phyloP scores from a whole-genome alignment of 2,113 vertebrate species.

The Octodon degus region DNA sequence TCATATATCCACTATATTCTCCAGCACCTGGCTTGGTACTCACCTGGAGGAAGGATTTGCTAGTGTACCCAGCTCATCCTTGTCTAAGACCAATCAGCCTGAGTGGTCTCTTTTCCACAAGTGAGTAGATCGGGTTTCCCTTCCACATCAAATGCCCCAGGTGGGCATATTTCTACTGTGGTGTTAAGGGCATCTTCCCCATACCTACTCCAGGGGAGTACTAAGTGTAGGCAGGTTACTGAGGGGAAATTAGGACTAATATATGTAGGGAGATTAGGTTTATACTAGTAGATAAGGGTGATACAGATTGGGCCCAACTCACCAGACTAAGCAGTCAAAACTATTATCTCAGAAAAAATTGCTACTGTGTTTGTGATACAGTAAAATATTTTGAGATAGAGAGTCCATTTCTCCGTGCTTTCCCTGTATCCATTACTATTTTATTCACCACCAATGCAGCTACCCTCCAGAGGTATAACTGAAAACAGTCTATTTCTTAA shows the following conservation, averaged over 20 bases:
- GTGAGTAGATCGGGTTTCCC: not conserved
- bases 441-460: not conserved
- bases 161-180: not conserved
- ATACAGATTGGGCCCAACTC: not conserved
- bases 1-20: not conserved
- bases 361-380: not conserved
- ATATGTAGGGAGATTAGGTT: not conserved
- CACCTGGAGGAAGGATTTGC: not conserved
- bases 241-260: not conserved
- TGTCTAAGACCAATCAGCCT: too few relatives aligned
- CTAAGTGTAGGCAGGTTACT: not conserved
- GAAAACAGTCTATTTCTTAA: not conserved
- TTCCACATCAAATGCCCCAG: not conserved
- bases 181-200: not conserved
- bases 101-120: not conserved
- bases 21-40: not conserved
- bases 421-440: not conserved
- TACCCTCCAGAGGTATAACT: not conserved
- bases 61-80: too few relatives aligned
- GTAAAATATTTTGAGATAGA: not conserved
- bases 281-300: not conserved
- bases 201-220: not conserved
- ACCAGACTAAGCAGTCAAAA: not conserved
- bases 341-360: not conserved
- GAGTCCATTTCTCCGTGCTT: not conserved